phyloP scores from a whole-genome alignment of 2,888 invertebrate genomes.

The Leptopterna dolabrata region DNA sequence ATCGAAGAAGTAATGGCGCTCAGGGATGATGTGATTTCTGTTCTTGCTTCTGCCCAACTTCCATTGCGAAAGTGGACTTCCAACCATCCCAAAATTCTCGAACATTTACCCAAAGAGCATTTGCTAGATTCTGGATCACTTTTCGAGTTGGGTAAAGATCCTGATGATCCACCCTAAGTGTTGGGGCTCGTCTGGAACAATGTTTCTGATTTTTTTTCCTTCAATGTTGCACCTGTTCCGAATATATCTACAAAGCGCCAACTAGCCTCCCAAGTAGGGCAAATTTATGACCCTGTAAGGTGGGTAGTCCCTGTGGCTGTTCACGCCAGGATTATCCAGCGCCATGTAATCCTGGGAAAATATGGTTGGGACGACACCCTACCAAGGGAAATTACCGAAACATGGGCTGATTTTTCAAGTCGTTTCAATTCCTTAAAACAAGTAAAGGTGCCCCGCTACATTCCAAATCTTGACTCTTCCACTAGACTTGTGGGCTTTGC shows the following conservation, averaged over 20 bases:
- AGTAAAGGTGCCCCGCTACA: background rate
- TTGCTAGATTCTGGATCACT: background rate
- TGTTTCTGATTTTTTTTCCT: background rate
- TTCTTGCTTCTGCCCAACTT: background rate
- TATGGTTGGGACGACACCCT: slow-evolving; percentile 9
- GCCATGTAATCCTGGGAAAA: background rate
- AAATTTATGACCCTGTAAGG: slow-evolving; percentile 28
- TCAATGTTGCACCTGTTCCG: background rate
- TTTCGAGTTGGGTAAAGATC: background rate
- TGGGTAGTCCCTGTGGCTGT: slow-evolving; percentile 2
- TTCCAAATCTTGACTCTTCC: background rate
- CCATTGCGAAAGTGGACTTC: slow-evolving; percentile 20
- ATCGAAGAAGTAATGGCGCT: background rate
- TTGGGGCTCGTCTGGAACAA: slow-evolving; percentile 20
- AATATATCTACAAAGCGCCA: background rate
- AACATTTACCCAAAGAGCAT: background rate
- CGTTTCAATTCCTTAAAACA: background rate
- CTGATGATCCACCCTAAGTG: background rate
- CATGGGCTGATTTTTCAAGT: background rate
- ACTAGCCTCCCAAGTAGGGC: slow-evolving; percentile 19
- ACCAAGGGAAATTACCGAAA: background rate
- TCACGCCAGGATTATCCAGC: background rate
- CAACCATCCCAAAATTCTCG: background rate
- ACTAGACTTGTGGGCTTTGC: background rate
- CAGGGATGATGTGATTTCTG: background rate